Evolutionary conservation across 2,113 vertebrate species (phyloP).

Genomic region (Bolborhynchus lineola): DNA sequence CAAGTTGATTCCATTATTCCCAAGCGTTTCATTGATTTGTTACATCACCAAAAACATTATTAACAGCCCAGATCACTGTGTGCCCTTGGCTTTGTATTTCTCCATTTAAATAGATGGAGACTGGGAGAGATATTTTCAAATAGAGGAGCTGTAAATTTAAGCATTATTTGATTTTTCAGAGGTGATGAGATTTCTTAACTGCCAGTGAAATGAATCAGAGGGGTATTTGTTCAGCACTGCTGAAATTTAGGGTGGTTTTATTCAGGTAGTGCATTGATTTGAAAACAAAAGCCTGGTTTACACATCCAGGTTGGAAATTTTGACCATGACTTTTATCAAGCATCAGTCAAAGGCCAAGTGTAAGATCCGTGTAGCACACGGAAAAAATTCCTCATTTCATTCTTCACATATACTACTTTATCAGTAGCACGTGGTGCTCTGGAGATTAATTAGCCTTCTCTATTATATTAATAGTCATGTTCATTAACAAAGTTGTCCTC

Average conservation of each 20-base stretch:
- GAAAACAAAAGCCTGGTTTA: background rate
- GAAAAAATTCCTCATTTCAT: background rate
- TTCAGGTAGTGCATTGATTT: background rate
- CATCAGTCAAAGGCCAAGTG: background rate
- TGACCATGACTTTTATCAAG: background rate
- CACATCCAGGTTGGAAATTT: background rate
- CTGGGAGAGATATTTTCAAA: background rate
- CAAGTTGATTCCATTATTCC: background rate
- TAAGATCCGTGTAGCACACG: background rate
- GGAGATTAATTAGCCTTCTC: background rate
- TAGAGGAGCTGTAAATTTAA: conserved; percentile 1
- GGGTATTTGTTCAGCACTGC: background rate
- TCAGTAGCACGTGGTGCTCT: background rate
- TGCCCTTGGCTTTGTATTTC: conserved; percentile 6
- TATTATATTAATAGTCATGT: conserved; percentile 6
- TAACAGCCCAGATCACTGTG: background rate
- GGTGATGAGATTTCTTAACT: background rate
- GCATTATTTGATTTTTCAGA: conserved; percentile 10
- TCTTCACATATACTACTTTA: conserved; percentile 8
- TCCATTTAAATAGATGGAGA: background rate
- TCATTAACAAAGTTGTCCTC: conserved; percentile 5
- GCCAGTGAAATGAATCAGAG: background rate
- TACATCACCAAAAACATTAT: background rate
- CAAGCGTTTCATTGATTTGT: background rate
- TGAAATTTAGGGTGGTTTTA: background rate